phyloP scores from a whole-genome alignment of 2,797 vertebrate genomes.

The Tympanoctomys barrerae region DNA sequence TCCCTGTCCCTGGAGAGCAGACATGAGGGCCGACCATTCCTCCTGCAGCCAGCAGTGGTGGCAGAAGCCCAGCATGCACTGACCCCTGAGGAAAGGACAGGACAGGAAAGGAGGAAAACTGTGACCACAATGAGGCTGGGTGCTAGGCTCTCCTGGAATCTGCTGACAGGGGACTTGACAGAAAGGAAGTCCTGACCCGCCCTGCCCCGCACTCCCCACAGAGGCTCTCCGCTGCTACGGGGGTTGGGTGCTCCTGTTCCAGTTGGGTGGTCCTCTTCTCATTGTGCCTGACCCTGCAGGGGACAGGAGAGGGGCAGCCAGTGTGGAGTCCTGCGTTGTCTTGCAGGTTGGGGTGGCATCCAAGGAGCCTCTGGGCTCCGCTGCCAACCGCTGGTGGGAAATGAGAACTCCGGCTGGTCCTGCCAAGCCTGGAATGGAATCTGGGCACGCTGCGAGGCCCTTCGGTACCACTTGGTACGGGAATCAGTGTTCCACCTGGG shows the following conservation, averaged over 20 bases:
- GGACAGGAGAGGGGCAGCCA: not conserved
- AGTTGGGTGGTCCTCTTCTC: not conserved
- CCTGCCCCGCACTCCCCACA: accelerated
- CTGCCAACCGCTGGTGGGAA: no score
- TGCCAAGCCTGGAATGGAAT: not conserved
- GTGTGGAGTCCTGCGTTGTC: accelerated
- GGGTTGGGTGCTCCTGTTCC: not conserved
- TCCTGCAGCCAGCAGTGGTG: no score
- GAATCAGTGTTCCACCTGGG: accelerated
- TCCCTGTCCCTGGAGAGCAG: no score
- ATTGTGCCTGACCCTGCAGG: accelerated
- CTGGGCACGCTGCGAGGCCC: not conserved
- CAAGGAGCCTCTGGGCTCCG: not conserved
- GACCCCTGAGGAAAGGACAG: not conserved
- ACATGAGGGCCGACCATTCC: not conserved
- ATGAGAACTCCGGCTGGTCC: not conserved
- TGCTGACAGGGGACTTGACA: accelerated
- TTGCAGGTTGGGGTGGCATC: accelerated
- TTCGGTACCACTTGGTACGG: accelerated
- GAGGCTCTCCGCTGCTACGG: not conserved
- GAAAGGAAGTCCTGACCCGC: accelerated
- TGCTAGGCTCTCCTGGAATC: not conserved
- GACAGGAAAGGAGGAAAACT: accelerated
- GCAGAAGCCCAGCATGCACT: not conserved
- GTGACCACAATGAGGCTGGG: no score